Evolutionary conservation across 2,888 invertebrate species (phyloP).

Genomic region (Rhynchonema sp.): DNA sequence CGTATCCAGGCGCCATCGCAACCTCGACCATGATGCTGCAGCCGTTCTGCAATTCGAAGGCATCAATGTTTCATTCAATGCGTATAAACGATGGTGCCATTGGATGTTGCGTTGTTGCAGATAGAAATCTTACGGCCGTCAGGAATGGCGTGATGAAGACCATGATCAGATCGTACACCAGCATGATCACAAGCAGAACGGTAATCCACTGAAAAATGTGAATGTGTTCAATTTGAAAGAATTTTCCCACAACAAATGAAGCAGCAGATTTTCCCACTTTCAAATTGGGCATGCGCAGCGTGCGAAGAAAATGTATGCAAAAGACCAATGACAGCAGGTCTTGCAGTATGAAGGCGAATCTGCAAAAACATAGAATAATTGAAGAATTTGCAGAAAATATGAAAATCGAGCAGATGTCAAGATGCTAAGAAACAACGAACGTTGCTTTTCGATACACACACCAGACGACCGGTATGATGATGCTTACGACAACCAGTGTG

Average conservation of each 20-base stretch:
- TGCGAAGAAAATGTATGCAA: slow-evolving; percentile 36
- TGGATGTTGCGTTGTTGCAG: too few species aligned
- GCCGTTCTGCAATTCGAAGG: slow-evolving; percentile 33
- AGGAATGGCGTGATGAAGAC: slow-evolving; percentile 40
- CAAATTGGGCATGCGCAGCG: slow-evolving; percentile 34
- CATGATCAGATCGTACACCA: slow-evolving; percentile 42
- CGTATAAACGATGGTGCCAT: too few species aligned
- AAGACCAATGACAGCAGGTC: slow-evolving; percentile 31
- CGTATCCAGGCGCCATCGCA: slow-evolving; percentile 32
- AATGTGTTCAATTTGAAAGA: too few species aligned
- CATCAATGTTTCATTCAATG: too few species aligned
- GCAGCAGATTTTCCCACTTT: slow-evolving; percentile 28
- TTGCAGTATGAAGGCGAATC: slow-evolving; percentile 31
- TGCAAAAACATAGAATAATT: slow-evolving; percentile 2
- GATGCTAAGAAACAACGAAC: too few species aligned
- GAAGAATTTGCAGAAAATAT: too few species aligned
- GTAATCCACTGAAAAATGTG: slow-evolving; percentile 35
- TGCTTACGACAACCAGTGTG: slow-evolving; percentile 8
- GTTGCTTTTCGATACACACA: slow-evolving; percentile 11
- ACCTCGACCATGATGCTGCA: slow-evolving; percentile 41
- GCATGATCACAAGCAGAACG: slow-evolving; percentile 34
- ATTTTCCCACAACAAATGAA: background rate
- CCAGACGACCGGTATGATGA: slow-evolving; percentile 14
- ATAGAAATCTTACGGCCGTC: slow-evolving; percentile 33
- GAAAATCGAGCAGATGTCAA: too few species aligned